Evolutionary conservation across 2,113 vertebrate species (phyloP), one percentile per base, ranked within the genome.

Genomic region (Rostratula benghalensis): DNA sequence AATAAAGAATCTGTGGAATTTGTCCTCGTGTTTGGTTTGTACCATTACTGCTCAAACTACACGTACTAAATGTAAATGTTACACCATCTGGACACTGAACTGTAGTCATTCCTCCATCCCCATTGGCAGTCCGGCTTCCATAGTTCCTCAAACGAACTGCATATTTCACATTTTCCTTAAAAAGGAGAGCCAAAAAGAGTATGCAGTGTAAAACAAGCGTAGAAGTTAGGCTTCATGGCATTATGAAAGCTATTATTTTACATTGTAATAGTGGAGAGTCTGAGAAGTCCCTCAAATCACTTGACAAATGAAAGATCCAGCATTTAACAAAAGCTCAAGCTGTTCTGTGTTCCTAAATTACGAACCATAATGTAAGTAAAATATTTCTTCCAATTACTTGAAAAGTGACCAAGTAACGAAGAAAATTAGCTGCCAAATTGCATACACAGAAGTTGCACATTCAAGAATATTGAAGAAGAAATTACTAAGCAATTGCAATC

Each of bases 21-120:
- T 99, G 99, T 41, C 99, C 99, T 93, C 99, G 98, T 7, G 99
- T 99, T 98, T 99, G 99, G 93, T 99, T 99, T 90, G 99, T 99
- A 80, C 99, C 99, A n/a, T 99, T 99, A 95, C 99, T 99, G 96
- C 99, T 99, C 96, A 99, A 97, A 95, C 99, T 99, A 81, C 99
- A 99, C 0, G 99, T 99, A 90, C 99, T 99, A 91, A 99, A 99
- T 3, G 99, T 99, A 92, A 99, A 99, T 0, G 99, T 98, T 25
- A 99, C 98, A 8, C 99, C 99, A 67, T 99, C 99, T 2, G 99
- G 98, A 96, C 99, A 99, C 95, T 99, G 99, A 56, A 99, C 99
- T 13, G 99, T 99, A 70, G 99, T 99, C 98, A 99, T 99, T 31
- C 99, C 99, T 84, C 99, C 99, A 50, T 99, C 99, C 19, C 99